These are phyloP conservation scores for Phocoena sinus DNA, from an alignment of 2,113 vertebrate species.

Conservation along the genomic window DNA sequence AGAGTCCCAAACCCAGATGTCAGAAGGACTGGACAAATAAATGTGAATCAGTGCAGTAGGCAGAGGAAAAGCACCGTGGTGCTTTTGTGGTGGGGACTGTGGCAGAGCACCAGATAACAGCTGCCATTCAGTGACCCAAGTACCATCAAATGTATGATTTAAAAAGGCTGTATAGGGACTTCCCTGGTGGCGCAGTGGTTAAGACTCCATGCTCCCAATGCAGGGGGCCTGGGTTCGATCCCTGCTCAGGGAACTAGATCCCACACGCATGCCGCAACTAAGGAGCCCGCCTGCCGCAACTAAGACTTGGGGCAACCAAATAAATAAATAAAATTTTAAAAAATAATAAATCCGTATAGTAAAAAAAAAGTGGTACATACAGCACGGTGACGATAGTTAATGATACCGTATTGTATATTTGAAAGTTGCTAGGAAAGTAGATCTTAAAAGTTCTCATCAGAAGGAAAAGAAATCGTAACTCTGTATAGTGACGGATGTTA, in stretches of 20 bases:
- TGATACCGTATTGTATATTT: background rate
- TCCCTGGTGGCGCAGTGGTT: background rate
- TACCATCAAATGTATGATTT: background rate
- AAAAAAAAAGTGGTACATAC: background rate
- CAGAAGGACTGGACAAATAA: background rate
- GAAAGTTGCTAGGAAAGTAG: background rate
- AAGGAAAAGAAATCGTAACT: background rate
- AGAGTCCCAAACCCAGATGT: background rate
- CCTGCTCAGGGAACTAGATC: background rate
- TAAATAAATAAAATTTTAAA: too few relatives aligned
- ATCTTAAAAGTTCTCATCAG: background rate
- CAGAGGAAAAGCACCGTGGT: background rate
- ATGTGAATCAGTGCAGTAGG: fast-evolving
- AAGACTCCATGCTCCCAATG: background rate
- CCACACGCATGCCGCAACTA: too few relatives aligned
- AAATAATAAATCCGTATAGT: too few relatives aligned
- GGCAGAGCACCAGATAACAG: background rate
- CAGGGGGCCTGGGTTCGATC: background rate
- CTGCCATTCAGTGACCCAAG: background rate
- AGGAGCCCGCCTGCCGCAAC: too few relatives aligned
- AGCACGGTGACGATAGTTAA: background rate
- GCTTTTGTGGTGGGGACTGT: fast-evolving
- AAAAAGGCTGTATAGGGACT: background rate
- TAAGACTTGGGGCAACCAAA: too few relatives aligned
- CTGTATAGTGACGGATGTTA: background rate